Conservation (phyloP, 2,888 invertebrate genomes). For the Agrilus cyanescens region DNA sequence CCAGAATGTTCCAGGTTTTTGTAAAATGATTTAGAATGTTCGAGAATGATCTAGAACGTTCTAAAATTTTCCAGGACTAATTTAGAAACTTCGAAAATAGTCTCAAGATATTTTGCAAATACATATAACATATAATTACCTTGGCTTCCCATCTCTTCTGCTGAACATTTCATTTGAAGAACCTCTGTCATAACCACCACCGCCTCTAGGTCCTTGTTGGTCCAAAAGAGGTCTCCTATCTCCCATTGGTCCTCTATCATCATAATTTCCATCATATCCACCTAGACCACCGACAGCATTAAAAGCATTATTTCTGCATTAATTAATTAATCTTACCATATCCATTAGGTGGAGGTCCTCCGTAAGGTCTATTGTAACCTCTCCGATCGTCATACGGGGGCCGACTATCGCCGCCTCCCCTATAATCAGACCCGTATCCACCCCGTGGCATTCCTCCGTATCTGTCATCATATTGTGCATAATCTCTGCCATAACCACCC, state of each 20-base stretch:
- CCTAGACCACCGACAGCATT: constrained; percentile 12
- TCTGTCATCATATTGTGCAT: constrained; percentile 16
- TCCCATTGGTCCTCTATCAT: constrained; percentile 22
- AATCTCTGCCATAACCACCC: constrained; percentile 9
- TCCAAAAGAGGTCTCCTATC: constrained; percentile 25
- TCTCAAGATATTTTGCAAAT: constrained; percentile 3
- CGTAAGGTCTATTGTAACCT: constrained; percentile 16
- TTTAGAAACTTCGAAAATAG: constrained; percentile 4
- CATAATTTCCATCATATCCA: constrained; percentile 22
- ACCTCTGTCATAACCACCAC: constrained; percentile 17
- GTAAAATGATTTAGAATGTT: too few relatives aligned
- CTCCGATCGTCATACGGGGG: constrained; percentile 19
- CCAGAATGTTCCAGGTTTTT: too few relatives aligned
- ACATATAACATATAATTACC: constrained; percentile 17
- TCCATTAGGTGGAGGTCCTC: constrained; percentile 14
- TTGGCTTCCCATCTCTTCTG: constrained; percentile 26
- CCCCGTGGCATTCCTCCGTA: constrained; percentile 32
- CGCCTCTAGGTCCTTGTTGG: constrained; percentile 15
- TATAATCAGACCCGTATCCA: constrained; percentile 12
- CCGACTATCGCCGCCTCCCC: constrained; percentile 13
- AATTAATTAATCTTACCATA: constrained; percentile 14
- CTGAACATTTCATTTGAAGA: constrained; percentile 29
- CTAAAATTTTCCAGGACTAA: too few relatives aligned
- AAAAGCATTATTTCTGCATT: too few relatives aligned
- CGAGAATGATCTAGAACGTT: too few relatives aligned